Evolutionary conservation across 2,888 invertebrate genomes (phyloP).

Genomic region (Incurvaria masculella): DNA sequence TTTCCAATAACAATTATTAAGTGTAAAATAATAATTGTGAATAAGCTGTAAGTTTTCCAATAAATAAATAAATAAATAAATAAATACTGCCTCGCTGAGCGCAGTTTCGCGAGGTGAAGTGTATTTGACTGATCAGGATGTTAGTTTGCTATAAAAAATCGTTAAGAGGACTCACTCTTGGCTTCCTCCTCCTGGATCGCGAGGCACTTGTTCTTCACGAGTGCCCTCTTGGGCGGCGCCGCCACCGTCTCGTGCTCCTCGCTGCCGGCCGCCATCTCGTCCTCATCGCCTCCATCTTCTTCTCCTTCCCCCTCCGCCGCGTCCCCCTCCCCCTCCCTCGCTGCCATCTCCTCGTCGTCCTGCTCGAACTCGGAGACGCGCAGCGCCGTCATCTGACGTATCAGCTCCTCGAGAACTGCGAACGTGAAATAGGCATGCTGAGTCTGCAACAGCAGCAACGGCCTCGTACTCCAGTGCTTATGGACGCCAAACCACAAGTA

Average conservation of each 20-base stretch:
- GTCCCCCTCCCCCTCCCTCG: constrained; percentile 31
- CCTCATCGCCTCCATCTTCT: constrained; percentile 11
- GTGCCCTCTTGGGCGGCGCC: constrained; percentile 22
- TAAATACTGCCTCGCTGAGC: too few species aligned
- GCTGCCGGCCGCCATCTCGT: constrained; percentile 26
- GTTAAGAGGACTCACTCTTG: constrained; percentile 40
- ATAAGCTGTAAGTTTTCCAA: too few species aligned
- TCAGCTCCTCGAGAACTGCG: constrained; percentile 65
- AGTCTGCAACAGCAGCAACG: too few species aligned
- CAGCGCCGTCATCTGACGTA: constrained; percentile 61
- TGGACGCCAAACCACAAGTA: not conserved
- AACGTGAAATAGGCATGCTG: too few species aligned
- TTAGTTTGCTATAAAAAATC: too few species aligned
- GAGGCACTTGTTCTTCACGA: constrained; percentile 55
- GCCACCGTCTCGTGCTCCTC: constrained; percentile 34
- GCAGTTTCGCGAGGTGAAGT: too few species aligned
- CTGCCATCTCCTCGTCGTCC: constrained; percentile 47
- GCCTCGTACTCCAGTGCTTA: too few species aligned
- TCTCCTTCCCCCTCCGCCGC: constrained; percentile 31
- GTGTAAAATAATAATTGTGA: too few species aligned
- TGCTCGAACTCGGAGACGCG: constrained; percentile 48
- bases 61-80: too few species aligned
- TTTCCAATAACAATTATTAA: too few species aligned
- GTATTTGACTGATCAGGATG: too few species aligned
- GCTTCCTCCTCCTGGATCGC: constrained; percentile 46